Percentiles rank a stretch among this genome's conserved stretches.
These are phyloP conservation scores for Sitta carolinensis DNA, from an alignment of 2,797 vertebrate genomes.

Conservation along the genomic window DNA sequence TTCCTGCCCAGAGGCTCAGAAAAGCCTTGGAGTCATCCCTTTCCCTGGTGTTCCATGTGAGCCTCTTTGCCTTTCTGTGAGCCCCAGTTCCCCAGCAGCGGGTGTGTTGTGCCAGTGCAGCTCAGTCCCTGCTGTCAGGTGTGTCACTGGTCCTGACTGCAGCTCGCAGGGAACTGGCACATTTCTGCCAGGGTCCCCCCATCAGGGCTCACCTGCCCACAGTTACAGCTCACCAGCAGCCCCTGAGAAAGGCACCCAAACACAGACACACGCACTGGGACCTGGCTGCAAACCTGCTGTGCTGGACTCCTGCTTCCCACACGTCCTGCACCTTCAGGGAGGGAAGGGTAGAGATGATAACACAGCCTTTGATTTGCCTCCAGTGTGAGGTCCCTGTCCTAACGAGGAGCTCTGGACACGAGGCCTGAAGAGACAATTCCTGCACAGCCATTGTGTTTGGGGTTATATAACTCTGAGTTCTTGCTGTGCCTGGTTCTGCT, in stretches of 20 bases:
- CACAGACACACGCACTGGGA: neutral
- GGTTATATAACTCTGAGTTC: neutral
- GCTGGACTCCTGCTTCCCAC: neutral
- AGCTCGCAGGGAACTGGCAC: neutral
- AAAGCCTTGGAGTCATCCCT: neutral
- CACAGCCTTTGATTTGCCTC: neutral
- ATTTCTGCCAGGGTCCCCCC: neutral
- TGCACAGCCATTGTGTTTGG: neutral
- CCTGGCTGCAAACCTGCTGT: neutral
- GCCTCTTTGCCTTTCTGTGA: neutral
- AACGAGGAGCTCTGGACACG: fast-evolving
- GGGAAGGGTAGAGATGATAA: neutral
- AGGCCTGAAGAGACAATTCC: neutral
- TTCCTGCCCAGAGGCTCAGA: neutral
- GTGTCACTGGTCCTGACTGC: neutral
- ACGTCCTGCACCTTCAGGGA: neutral
- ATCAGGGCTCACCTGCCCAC: neutral
- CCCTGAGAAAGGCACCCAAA: neutral
- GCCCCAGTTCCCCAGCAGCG: neutral
- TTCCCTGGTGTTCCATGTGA: neutral
- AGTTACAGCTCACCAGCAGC: neutral
- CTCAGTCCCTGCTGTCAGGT: neutral
- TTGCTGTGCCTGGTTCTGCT: fast-evolving
- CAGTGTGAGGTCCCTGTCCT: neutral
- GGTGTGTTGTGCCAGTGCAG: neutral